Evolutionary conservation across 2,888 invertebrate species (phyloP), one percentile per base, ranked within the genome.

Genomic region (Drosophila tanythrix): DNA sequence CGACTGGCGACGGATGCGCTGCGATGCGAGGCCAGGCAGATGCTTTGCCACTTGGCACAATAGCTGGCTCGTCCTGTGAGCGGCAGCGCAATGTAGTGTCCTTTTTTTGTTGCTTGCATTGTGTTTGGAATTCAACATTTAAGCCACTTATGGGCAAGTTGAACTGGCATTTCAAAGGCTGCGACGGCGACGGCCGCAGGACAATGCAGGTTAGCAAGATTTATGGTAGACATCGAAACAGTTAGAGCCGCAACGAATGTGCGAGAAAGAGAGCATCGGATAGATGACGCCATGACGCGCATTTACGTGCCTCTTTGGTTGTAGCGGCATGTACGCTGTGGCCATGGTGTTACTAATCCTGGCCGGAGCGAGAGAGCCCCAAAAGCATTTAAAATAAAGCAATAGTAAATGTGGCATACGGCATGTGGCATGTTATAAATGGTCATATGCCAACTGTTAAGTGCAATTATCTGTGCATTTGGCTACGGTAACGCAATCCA

Each of bases 121-220:
- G 90, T 89, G 82, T 89, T 87, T 87, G 80, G 82, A 87, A 88
- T 90, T 90, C 87, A 87, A 89, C 90, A 90, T 87, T 87, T 87
- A 87, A 90, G 90, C 87, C 87, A 87, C 90, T 87, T 87, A 90
- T 84, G 85, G 90, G 77, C 90, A 87, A 87, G 90, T 89, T 84
- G 88, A 80, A 90, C 89, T 90, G 83, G 82, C 86, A 83, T 85
- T 85, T 89, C 88, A 85, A 89, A 85, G 90, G 81, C 88, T 81
- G 84, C 89, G 69, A 64, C 63, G 40, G 61, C 72, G 67, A 55
- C 74, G 69, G 69, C 76, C 65, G 77, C 82, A 90, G 89, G 86
- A 88, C 87, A 88, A 89, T 88, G 90, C 87, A 77, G 89, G 76
- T 75, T 74, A 81, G 66, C 68, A 85, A 88, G 89, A 90, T 88